phyloP scores from a whole-genome alignment of 2,888 invertebrate species.

The Orchesella flavescens region DNA sequence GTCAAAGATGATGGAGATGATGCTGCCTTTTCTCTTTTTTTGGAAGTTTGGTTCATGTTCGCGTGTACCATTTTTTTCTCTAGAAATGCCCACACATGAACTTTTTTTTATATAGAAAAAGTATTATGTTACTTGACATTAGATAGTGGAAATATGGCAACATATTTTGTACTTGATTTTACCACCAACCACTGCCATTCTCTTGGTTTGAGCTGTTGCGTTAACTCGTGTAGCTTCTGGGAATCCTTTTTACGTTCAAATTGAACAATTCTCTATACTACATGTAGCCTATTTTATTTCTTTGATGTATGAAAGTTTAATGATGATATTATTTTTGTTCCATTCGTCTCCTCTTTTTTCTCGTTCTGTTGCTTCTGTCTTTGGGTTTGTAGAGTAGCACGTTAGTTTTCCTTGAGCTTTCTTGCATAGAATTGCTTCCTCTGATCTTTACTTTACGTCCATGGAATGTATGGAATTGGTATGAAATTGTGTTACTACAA shows the following conservation, averaged over 20 bases:
- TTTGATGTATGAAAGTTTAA: constrained; percentile 72
- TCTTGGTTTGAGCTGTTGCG: background rate
- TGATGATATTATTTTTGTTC: constrained; percentile 71
- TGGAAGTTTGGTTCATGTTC: background rate
- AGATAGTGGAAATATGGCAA: background rate
- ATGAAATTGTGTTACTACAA: constrained; percentile 45
- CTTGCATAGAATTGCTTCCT: background rate
- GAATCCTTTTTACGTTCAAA: constrained; percentile 59
- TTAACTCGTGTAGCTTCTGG: background rate
- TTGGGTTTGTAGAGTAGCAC: constrained; percentile 38
- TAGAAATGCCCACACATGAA: background rate
- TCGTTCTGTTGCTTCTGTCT: constrained; percentile 28
- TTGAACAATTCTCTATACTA: constrained; percentile 64
- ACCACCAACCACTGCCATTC: background rate
- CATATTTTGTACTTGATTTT: background rate
- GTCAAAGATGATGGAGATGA: no score
- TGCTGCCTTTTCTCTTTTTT: no score
- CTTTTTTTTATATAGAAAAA: background rate
- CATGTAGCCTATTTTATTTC: constrained; percentile 67
- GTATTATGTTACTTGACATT: background rate
- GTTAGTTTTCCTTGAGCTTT: background rate
- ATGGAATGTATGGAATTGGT: constrained; percentile 4
- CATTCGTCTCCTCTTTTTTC: constrained; percentile 43
- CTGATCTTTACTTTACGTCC: constrained; percentile 2
- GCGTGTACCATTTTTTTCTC: constrained; percentile 37